A percentile compares a stretch with the other conserved stretches of the same genome.
phyloP scores from a whole-genome alignment of 2,888 invertebrate species.

The Zelleria hepariella region DNA sequence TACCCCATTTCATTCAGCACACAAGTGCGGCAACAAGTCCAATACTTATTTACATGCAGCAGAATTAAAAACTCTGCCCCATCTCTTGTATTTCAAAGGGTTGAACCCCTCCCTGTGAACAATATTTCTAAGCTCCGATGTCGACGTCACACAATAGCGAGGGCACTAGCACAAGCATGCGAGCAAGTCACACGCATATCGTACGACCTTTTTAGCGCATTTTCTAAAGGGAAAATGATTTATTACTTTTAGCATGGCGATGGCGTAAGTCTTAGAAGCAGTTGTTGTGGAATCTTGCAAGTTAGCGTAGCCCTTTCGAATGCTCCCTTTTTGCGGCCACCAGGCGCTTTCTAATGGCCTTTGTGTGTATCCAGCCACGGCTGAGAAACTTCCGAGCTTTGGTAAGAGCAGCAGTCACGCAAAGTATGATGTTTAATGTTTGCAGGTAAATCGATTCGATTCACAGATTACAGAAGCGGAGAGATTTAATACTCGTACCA shows the following conservation, averaged over 20 bases:
- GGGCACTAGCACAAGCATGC: slow-evolving; percentile 44
- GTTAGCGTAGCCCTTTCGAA: slow-evolving; percentile 45
- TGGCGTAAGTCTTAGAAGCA: slow-evolving; percentile 22
- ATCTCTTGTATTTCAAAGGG: slow-evolving; percentile 42
- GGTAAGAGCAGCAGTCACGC: neutral
- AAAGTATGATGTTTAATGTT: neutral
- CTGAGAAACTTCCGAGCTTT: slow-evolving; percentile 16
- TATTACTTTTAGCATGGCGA: no score
- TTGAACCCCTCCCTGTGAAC: slow-evolving; percentile 65
- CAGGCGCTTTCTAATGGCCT: slow-evolving; percentile 64
- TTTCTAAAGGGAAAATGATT: neutral
- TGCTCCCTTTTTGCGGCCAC: slow-evolving; percentile 66
- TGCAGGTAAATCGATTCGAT: no score
- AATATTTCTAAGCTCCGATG: slow-evolving; percentile 27
- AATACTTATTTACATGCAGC: slow-evolving; percentile 67
- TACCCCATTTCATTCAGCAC: slow-evolving; percentile 52
- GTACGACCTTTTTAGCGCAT: slow-evolving; percentile 11
- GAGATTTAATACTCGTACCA: no score
- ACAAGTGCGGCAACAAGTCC: slow-evolving; percentile 68
- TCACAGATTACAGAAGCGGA: no score
- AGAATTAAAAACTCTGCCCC: slow-evolving; percentile 62
- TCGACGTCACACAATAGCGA: slow-evolving; percentile 44
- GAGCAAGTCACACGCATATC: slow-evolving; percentile 30
- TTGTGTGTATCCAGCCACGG: no score
- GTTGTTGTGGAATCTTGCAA: slow-evolving; percentile 15